These are phyloP conservation scores for Garrulus glandarius DNA, from an alignment of 2,797 vertebrate genomes.

Conservation along the genomic window DNA sequence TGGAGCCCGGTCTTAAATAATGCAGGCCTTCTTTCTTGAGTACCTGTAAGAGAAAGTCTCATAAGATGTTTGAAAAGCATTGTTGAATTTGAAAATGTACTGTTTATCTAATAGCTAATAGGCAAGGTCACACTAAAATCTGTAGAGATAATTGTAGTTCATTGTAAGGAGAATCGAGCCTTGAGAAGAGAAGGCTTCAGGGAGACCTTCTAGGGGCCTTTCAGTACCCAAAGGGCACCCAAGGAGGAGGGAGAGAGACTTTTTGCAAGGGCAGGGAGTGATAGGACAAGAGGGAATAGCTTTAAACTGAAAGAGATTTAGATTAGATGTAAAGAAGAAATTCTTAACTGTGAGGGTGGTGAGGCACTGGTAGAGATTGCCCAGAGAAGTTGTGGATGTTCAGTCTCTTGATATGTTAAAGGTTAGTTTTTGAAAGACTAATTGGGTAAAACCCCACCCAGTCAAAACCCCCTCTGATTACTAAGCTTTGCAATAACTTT, in stretches of 20 bases:
- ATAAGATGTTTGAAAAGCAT: neutral
- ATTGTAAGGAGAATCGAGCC: neutral
- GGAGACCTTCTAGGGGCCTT: neutral
- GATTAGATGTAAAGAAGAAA: neutral
- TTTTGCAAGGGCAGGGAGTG: neutral
- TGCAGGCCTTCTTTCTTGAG: constrained; percentile 5
- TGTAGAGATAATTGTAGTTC: neutral
- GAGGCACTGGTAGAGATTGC: neutral
- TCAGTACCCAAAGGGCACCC: neutral
- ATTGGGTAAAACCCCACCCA: neutral
- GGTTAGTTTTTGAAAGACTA: neutral
- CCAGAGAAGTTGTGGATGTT: neutral
- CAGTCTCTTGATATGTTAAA: neutral
- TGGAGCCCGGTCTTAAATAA: neutral
- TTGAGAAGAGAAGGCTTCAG: neutral
- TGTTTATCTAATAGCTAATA: neutral
- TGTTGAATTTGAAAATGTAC: neutral
- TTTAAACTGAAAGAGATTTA: neutral
- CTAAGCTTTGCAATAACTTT: neutral
- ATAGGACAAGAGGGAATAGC: neutral
- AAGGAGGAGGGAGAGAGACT: neutral
- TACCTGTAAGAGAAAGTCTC: constrained; percentile 57
- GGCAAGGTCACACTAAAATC: neutral
- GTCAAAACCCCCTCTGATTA: neutral
- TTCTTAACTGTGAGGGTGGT: neutral